Base-by-base conservation (phyloP, 1,140 invertebrate genomes). In the Spodoptera frugiperda region DNA sequence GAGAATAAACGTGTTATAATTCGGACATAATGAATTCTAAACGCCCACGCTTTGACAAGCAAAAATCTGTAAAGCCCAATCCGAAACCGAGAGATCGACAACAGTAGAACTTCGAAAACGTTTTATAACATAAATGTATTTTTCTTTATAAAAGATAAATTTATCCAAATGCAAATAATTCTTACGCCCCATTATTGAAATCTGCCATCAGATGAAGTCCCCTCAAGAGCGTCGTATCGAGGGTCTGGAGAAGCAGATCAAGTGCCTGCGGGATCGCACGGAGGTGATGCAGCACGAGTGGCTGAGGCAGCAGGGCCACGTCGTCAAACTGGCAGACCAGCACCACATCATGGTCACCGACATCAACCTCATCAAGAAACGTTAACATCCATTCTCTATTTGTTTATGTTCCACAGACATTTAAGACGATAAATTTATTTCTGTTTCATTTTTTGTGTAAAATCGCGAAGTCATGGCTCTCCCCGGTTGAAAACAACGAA, bases 221-320 rank as follows among this genome's bases (percentile, higher is more conserved):
- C 93, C 94, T 0, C 89, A 93, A 86, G 90, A 94, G 81, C 88
- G 91, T 10, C 86, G 94, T 83, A 94, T 96, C 0, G 94, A 94
- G 12, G 91, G 95, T 75, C 81, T 97, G 59, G 96, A 97, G 89
- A 95, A 95, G 81, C 94, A 91, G 80, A 96, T 97, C 75, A 94
- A 95, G 25, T 89, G 95, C 9, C 83, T 94, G 1, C 94, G 96
- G 59, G 92, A 94, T 65, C 95, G 95, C 83, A 96, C 95, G 30
- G 94, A 96, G 79, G 90, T 95, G 55, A 90, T 96, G 75, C 96
- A 97, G 86, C 95, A 96, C 76, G 95, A 96, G 87, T 98, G 97
- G 97, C 88, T 97, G 59, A 95, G 97, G 53, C 94, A 96, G 78
- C 97, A 98, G 89, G 95, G 95, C 15, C 95, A 96, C 82, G 95